Percentiles rank a stretch among this genome's conserved stretches.
These are phyloP conservation scores for Chrysopa pallens DNA, from an alignment of 1,140 invertebrate genomes.

Conservation along the genomic window DNA sequence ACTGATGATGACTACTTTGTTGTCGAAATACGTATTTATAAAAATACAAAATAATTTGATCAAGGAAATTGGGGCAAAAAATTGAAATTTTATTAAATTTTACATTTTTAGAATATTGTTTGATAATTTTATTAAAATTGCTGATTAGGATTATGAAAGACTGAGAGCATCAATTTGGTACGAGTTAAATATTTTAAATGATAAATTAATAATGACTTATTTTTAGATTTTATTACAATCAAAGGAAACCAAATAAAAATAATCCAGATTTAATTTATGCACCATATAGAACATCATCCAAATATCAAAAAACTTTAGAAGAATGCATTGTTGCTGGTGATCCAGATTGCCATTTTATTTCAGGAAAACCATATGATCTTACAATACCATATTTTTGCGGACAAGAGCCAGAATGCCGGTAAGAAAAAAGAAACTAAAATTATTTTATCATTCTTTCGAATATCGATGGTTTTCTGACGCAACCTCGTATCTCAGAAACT, in stretches of 20 bases:
- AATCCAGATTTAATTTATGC: not conserved
- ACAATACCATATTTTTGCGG: conserved; percentile 47
- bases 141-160: too few relatives aligned
- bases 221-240: not conserved
- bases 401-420: conserved; percentile 39
- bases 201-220: not conserved
- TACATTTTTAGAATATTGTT: too few relatives aligned
- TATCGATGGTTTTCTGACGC: too few relatives aligned
- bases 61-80: too few relatives aligned
- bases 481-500: too few relatives aligned
- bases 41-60: too few relatives aligned
- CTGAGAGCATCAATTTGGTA: too few relatives aligned
- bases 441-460: conserved; percentile 3
- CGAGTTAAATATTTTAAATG: too few relatives aligned
- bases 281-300: not conserved
- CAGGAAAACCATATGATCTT: conserved; percentile 25
- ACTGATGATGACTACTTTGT: too few relatives aligned
- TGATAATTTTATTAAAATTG: too few relatives aligned
- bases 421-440: conserved; percentile 12
- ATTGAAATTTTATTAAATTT: too few relatives aligned
- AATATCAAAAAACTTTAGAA: not conserved
- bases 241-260: not conserved
- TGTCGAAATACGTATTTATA: too few relatives aligned
- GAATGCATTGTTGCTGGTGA: not conserved
- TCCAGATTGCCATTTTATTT: conserved; percentile 19